Conservation (phyloP, 2,113 vertebrate species). For the Trogon melanurus region DNA sequence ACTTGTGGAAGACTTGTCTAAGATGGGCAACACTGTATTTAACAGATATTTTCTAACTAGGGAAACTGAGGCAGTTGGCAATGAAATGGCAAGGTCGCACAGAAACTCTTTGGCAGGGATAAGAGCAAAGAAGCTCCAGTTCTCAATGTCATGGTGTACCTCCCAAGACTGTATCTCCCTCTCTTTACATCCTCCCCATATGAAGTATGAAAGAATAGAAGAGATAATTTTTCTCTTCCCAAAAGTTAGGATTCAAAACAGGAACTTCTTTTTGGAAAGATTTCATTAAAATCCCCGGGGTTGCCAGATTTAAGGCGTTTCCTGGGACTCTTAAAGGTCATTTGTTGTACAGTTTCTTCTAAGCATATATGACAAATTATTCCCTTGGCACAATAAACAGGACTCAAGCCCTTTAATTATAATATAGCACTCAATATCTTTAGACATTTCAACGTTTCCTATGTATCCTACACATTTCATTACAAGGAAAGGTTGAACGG, state of each 20-base stretch:
- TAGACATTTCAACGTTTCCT: slow-evolving; percentile 72
- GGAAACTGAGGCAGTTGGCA: background rate
- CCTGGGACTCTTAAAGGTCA: slow-evolving; percentile 79
- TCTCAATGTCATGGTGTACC: background rate
- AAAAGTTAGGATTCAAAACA: background rate
- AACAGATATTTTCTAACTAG: background rate
- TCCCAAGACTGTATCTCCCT: background rate
- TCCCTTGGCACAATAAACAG: slow-evolving; percentile 74
- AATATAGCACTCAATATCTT: slow-evolving; percentile 78
- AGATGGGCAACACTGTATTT: background rate
- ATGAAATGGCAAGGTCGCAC: background rate
- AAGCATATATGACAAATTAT: slow-evolving; percentile 78
- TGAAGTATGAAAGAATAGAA: background rate
- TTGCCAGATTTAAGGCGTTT: slow-evolving; percentile 68
- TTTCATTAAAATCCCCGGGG: slow-evolving; percentile 37
- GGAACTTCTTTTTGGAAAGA: slow-evolving; percentile 7
- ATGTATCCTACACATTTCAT: slow-evolving; percentile 71
- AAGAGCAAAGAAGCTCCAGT: background rate
- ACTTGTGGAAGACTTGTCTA: background rate
- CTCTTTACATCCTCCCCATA: background rate
- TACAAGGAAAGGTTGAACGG: slow-evolving; percentile 68
- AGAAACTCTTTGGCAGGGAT: background rate
- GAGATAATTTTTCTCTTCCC: background rate
- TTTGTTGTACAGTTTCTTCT: slow-evolving; percentile 74
- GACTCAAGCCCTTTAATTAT: slow-evolving; percentile 80